A percentile compares a stretch with the other conserved stretches of the same genome.
These are phyloP conservation scores for Panorpa germanica DNA, from an alignment of 2,888 invertebrate genomes.

Conservation along the genomic window DNA sequence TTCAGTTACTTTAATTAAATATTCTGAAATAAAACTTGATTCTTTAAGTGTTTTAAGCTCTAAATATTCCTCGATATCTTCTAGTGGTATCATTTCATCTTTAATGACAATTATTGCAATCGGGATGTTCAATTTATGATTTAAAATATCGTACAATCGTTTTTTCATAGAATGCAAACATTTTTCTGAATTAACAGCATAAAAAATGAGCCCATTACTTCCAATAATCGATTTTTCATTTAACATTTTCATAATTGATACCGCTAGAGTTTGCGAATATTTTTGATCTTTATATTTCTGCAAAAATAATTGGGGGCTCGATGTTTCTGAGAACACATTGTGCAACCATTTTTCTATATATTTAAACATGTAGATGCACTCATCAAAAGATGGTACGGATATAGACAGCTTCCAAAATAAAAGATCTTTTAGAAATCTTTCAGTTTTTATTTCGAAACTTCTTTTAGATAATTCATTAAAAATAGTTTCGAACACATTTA, in stretches of 20 bases:
- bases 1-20: too few relatives aligned
- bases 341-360: conserved; percentile 17
- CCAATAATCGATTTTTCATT: too few relatives aligned
- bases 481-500: too few relatives aligned
- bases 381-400: not conserved
- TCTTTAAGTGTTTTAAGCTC: too few relatives aligned
- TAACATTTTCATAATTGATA: too few relatives aligned
- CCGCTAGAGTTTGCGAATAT: too few relatives aligned
- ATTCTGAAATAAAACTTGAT: too few relatives aligned
- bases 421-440: conserved; percentile 14
- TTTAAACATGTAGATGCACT: conserved; percentile 15
- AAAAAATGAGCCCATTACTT: conserved; percentile 19
- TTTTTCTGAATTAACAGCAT: conserved; percentile 15
- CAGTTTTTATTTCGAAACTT: too few relatives aligned
- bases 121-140: conserved; percentile 15
- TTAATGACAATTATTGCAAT: conserved; percentile 19
- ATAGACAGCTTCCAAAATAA: conserved; percentile 18
- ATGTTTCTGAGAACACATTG: conserved; percentile 1
- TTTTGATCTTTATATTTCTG: conserved; percentile 5
- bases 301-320: conserved; percentile 5
- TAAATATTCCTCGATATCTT: too few relatives aligned
- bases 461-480: too few relatives aligned
- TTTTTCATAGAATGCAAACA: conserved; percentile 14
- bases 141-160: conserved; percentile 17
- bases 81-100: too few relatives aligned